Percentiles rank a stretch among this genome's conserved stretches.
Conservation (phyloP, 1,140 invertebrate species). For the Pemphigus obesinymphae region DNA sequence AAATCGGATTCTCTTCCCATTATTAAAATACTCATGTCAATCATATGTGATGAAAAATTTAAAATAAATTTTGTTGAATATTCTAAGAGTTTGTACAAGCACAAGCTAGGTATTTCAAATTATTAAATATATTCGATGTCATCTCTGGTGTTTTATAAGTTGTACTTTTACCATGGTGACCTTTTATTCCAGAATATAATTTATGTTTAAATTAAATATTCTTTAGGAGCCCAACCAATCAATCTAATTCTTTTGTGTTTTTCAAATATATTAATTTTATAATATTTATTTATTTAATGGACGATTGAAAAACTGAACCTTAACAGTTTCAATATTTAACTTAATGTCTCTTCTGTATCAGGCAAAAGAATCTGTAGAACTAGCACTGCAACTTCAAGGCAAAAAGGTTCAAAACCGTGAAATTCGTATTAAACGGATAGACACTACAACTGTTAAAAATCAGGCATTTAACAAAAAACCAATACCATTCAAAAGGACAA, state of each 20-base stretch:
- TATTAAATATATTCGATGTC: too few species aligned
- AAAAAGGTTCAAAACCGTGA: constrained; percentile 51
- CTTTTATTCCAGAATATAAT: too few species aligned
- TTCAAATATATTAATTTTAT: background rate
- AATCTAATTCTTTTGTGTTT: background rate
- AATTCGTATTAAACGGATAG: constrained; percentile 51
- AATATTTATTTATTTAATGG: background rate
- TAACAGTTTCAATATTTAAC: background rate
- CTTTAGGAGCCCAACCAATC: background rate
- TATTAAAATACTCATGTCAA: too few species aligned
- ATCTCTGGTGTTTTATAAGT: too few species aligned
- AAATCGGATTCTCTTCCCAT: too few species aligned
- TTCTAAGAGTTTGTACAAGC: too few species aligned
- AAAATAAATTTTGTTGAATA: too few species aligned
- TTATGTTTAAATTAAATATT: background rate
- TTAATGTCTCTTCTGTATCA: constrained; percentile 14
- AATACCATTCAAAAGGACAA: background rate
- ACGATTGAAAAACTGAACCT: background rate
- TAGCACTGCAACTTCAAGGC: constrained; percentile 60
- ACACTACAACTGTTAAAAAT: background rate
- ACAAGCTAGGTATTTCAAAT: too few species aligned
- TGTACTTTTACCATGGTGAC: too few species aligned
- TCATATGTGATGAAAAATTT: too few species aligned
- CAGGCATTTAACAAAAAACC: background rate
- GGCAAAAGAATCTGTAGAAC: constrained; percentile 57